Conservation (phyloP, 2,113 vertebrate genomes). For the Circaetus gallicus region DNA sequence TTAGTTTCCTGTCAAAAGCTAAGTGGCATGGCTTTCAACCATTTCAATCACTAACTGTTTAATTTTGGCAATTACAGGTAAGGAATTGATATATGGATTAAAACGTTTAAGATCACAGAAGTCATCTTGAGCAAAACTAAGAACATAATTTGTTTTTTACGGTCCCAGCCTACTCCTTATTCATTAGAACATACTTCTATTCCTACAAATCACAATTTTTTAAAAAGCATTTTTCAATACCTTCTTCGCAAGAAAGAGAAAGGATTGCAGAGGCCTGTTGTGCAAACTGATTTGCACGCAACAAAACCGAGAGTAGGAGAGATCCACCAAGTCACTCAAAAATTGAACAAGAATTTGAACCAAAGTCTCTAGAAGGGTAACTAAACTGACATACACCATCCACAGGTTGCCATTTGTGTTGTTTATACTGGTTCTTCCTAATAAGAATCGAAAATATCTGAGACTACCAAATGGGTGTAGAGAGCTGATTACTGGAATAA, state of each 20-base stretch:
- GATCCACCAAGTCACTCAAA: no score
- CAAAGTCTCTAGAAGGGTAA: neutral
- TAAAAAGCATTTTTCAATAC: neutral
- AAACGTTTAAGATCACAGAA: neutral
- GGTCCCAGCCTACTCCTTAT: neutral
- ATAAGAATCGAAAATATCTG: neutral
- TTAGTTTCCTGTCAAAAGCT: neutral
- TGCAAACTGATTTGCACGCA: neutral
- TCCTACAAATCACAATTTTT: neutral
- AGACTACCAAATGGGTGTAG: neutral
- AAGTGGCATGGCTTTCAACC: neutral
- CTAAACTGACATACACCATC: rapidly evolving
- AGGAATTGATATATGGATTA: rapidly evolving
- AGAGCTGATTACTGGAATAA: neutral
- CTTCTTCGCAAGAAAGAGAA: neutral
- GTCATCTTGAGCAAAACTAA: neutral
- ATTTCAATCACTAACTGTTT: neutral
- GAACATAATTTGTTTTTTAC: neutral
- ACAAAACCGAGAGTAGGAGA: rapidly evolving
- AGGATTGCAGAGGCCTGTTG: neutral
- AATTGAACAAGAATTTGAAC: neutral
- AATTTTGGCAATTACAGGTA: neutral
- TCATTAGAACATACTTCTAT: neutral
- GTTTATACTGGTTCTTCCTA: neutral
- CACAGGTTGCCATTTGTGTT: rapidly evolving